Evolutionary conservation across 2,113 vertebrate genomes (phyloP).

Genomic region (Echinops telfairi): DNA sequence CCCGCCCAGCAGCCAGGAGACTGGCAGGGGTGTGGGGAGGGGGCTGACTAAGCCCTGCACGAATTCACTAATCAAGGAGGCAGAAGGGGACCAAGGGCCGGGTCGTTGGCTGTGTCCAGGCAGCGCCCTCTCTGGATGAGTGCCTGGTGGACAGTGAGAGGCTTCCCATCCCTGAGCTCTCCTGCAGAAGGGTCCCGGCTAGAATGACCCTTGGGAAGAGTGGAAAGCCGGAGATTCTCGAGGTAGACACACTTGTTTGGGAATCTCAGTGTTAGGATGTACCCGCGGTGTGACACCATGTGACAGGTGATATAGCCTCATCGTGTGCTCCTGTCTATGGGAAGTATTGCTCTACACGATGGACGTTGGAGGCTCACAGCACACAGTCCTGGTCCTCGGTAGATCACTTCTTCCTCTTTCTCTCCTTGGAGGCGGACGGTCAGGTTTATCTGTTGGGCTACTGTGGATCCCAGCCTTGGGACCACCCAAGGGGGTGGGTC

Average conservation of each 20-base stretch:
- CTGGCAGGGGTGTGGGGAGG: not conserved
- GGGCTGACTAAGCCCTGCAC: conserved; percentile 1
- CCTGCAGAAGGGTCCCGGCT: conserved; percentile 67
- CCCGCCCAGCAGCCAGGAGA: not conserved
- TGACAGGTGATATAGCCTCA: too few species aligned
- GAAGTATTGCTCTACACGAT: not conserved
- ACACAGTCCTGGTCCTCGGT: not conserved
- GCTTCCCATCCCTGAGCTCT: not conserved
- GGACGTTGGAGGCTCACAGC: not conserved
- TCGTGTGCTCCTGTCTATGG: not conserved
- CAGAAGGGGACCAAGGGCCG: not conserved
- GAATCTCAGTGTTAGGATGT: not conserved
- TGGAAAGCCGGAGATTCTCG: not conserved
- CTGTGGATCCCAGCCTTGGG: not conserved
- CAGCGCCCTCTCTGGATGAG: conserved; percentile 6
- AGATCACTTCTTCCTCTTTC: not conserved
- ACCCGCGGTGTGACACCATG: not conserved
- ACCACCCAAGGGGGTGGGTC: not conserved
- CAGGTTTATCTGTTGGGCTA: not conserved
- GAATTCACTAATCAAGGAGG: conserved; percentile 27
- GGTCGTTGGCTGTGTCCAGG: not conserved
- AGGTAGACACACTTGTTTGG: not conserved
- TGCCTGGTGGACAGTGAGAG: conserved; percentile 67
- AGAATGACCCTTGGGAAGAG: not conserved
- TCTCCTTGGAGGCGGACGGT: not conserved